Conservation (phyloP, 2,888 invertebrate genomes). For the Cantharis rustica region DNA sequence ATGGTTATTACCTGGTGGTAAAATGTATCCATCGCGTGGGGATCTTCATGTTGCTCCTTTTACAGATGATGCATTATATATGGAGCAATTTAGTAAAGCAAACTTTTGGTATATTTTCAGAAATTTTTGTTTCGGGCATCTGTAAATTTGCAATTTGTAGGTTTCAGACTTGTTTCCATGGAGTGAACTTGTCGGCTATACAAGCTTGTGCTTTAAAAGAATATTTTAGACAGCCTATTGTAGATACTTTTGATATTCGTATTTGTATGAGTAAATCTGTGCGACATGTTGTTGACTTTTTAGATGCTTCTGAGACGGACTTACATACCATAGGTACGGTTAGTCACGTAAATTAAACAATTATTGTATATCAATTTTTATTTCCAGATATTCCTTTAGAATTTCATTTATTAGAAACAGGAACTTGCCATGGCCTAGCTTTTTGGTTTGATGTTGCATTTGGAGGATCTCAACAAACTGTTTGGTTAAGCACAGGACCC, state of each 20-base stretch:
- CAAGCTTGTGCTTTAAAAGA: slow-evolving; percentile 94
- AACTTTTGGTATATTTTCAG: slow-evolving; percentile 82
- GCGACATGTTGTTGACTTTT: slow-evolving; percentile 92
- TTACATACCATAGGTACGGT: slow-evolving; percentile 80
- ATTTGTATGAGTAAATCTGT: slow-evolving; percentile 96
- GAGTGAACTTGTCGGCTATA: slow-evolving; percentile 91
- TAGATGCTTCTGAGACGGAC: slow-evolving; percentile 89
- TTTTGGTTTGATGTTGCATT: slow-evolving; percentile 99
- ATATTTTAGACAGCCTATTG: slow-evolving; percentile 97
- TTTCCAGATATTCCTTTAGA: slow-evolving; percentile 84
- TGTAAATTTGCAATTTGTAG: slow-evolving; percentile 44
- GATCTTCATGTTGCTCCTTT: slow-evolving; percentile 98
- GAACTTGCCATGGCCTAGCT: slow-evolving; percentile 94
- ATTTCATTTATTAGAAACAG: slow-evolving; percentile 90
- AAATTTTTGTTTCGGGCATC: not conserved
- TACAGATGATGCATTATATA: slow-evolving; percentile 94
- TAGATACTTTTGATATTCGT: slow-evolving; percentile 97
- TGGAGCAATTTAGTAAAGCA: slow-evolving; percentile 98
- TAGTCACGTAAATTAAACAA: not conserved
- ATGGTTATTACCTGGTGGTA: slow-evolving; percentile 90
- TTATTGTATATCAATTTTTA: not conserved
- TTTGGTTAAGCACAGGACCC: slow-evolving; percentile 97
- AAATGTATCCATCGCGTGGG: slow-evolving; percentile 97
- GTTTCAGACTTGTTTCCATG: slow-evolving; percentile 97
- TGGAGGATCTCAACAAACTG: slow-evolving; percentile 84